These are phyloP conservation scores for Synaphobranchus kaupii DNA, from an alignment of 2,797 vertebrate genomes.

Conservation along the genomic window DNA sequence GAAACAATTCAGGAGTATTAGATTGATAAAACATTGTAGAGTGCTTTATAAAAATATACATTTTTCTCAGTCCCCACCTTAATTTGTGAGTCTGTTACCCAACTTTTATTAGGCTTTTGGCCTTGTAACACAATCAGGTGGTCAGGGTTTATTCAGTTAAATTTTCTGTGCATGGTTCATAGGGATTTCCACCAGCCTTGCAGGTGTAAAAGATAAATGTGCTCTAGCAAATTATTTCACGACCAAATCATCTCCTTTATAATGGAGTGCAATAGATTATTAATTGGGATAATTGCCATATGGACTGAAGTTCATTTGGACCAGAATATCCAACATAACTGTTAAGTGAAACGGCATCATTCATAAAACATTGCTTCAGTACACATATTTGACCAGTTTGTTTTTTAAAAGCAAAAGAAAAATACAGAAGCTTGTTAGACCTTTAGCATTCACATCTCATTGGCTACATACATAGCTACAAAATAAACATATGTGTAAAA, in stretches of 20 bases:
- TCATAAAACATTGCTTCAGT: not conserved
- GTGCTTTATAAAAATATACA: constrained; percentile 8
- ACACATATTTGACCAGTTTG: constrained; percentile 19
- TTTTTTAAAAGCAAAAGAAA: constrained; percentile 21
- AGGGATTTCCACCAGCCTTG: not conserved
- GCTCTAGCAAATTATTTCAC: not conserved
- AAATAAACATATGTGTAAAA: not conserved
- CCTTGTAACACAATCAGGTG: not conserved
- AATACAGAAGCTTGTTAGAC: not conserved
- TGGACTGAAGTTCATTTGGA: not conserved
- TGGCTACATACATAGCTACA: not conserved
- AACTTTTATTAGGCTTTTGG: not conserved
- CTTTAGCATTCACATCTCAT: not conserved
- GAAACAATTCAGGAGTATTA: constrained; percentile 21
- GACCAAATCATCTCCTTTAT: constrained; percentile 11
- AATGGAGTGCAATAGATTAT: not conserved
- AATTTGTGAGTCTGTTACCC: constrained; percentile 23
- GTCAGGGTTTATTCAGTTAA: not conserved
- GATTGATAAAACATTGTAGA: constrained; percentile 20
- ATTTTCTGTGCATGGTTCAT: not conserved
- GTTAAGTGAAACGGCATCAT: not conserved
- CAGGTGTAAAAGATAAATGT: not conserved
- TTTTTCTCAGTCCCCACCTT: constrained; percentile 29
- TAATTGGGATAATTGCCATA: not conserved
- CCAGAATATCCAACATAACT: not conserved